Evolutionary conservation across 2,888 invertebrate species (phyloP).

Genomic region (Sarcophaga caerulescens): DNA sequence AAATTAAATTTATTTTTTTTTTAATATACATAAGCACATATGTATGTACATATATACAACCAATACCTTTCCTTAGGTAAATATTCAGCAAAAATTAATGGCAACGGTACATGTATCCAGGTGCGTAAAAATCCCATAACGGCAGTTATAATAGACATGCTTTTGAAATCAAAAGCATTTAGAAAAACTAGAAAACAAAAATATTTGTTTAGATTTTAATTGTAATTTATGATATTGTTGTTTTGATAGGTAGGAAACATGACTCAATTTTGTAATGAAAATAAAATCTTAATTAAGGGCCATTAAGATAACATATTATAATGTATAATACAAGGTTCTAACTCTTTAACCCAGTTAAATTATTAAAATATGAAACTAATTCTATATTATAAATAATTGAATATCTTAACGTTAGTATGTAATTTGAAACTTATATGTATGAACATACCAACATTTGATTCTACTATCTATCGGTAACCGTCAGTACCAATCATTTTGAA

Average conservation of each 20-base stretch:
- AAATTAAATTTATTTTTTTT: not conserved
- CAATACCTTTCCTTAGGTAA: constrained; percentile 83
- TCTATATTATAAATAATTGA: not conserved
- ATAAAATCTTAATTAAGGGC: not conserved
- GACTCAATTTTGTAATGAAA: not conserved
- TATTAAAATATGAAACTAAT: too few species aligned
- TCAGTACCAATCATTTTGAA: too few species aligned
- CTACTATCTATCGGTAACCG: too few species aligned
- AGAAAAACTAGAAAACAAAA: constrained; percentile 81
- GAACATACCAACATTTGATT: too few species aligned
- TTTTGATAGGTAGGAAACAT: not conserved
- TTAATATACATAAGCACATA: not conserved
- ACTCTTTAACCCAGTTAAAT: not conserved
- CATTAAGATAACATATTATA: not conserved
- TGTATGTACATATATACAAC: not conserved
- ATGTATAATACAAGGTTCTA: not conserved
- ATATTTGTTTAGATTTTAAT: not conserved
- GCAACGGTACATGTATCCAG: constrained; percentile 86
- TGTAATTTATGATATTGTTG: not conserved
- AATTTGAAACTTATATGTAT: too few species aligned
- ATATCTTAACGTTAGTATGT: too few species aligned
- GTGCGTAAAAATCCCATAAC: constrained; percentile 87
- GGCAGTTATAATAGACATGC: constrained; percentile 84
- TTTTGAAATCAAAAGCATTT: constrained; percentile 82
- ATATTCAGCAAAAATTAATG: constrained; percentile 87